phyloP scores from a whole-genome alignment of 2,113 vertebrate genomes.

The Serilophus lunatus region DNA sequence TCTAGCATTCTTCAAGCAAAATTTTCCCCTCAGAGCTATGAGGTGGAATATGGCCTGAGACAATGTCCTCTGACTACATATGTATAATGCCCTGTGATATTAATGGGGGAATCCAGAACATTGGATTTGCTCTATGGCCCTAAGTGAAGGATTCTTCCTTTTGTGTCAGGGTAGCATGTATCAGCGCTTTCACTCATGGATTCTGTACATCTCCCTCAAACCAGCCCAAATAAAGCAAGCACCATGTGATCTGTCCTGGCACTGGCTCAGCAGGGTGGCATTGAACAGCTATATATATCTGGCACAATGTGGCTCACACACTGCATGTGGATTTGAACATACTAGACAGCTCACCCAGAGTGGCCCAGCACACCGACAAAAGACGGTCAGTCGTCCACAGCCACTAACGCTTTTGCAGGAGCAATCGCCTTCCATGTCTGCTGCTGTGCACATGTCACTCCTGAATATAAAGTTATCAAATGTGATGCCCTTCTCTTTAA shows the following conservation, averaged over 20 bases:
- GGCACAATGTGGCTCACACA: constrained; percentile 42
- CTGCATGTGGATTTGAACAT: neutral
- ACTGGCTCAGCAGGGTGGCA: constrained; percentile 55
- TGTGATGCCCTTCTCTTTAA: constrained; percentile 63
- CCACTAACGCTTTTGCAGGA: neutral
- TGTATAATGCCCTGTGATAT: neutral
- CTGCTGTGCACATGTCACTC: neutral
- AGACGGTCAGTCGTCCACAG: neutral
- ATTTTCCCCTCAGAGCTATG: neutral
- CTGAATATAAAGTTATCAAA: constrained; percentile 56
- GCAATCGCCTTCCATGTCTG: neutral
- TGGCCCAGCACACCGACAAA: neutral
- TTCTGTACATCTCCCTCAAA: constrained; percentile 54
- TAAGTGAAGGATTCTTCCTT: constrained; percentile 53
- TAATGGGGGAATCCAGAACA: neutral
- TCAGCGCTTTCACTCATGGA: constrained; percentile 52
- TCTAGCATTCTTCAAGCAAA: neutral
- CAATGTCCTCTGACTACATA: neutral
- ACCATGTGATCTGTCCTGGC: constrained; percentile 46
- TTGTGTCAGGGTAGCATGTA: constrained; percentile 31
- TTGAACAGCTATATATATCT: constrained; percentile 65
- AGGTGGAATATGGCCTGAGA: neutral
- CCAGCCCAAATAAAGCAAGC: constrained; percentile 53
- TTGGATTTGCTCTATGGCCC: neutral
- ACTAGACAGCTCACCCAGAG: neutral